Evolutionary conservation across 2,113 vertebrate species (phyloP).

Genomic region (Desmodus rotundus): DNA sequence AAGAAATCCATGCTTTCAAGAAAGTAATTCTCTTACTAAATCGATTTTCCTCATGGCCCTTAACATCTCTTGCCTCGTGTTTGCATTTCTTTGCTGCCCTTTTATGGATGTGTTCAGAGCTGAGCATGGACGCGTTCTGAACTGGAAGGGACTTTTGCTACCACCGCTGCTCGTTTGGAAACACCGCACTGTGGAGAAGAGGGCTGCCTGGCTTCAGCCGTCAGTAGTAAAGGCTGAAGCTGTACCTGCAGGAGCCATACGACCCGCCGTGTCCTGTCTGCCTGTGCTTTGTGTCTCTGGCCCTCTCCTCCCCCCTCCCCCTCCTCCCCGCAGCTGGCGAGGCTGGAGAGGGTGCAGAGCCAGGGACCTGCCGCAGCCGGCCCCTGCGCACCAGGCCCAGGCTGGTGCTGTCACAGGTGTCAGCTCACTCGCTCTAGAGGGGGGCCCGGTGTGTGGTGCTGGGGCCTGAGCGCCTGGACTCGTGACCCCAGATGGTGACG

Average conservation of each 20-base stretch:
- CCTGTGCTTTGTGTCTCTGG: background rate
- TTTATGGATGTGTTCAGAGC: no score
- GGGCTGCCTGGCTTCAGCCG: background rate
- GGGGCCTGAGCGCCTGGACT: background rate
- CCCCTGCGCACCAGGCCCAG: background rate
- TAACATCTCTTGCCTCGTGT: background rate
- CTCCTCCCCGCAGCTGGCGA: background rate
- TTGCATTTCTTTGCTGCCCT: background rate
- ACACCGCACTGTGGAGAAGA: background rate
- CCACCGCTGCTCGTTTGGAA: background rate
- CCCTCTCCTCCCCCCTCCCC: background rate
- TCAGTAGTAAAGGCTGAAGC: constrained; percentile 62
- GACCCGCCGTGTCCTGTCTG: background rate
- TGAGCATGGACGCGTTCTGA: background rate
- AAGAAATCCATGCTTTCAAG: background rate
- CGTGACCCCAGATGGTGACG: background rate
- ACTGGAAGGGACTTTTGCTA: background rate
- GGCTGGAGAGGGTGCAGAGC: background rate
- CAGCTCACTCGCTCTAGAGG: background rate
- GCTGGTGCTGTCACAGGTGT: background rate
- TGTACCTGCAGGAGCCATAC: background rate
- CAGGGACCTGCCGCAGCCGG: background rate
- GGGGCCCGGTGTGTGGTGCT: rapidly evolving
- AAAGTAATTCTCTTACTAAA: background rate
- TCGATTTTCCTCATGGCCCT: background rate